Evolutionary conservation across 2,888 invertebrate species (phyloP).

Genomic region (Athalia rosae): DNA sequence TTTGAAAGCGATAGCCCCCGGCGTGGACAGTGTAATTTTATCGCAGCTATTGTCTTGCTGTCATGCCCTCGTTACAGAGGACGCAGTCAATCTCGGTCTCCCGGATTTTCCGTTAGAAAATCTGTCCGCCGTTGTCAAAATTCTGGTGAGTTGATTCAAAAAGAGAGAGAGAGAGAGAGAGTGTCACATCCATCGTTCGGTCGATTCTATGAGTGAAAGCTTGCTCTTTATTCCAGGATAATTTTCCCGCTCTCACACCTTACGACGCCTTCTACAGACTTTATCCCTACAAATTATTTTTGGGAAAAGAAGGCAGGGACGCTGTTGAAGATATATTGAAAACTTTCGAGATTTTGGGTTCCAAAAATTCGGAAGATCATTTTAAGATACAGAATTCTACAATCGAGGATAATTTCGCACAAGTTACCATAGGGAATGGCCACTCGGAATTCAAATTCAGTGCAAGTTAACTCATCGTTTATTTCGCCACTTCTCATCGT

Average conservation of each 20-base stretch:
- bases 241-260: conserved; percentile 80
- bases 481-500: conserved; percentile 1
- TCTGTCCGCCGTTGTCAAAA: conserved; percentile 79
- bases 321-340: conserved; percentile 83
- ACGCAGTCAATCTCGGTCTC: conserved; percentile 82
- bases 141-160: conserved; percentile 76
- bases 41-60: conserved; percentile 78
- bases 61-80: conserved; percentile 86
- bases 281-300: conserved; percentile 89
- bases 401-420: conserved; percentile 71
- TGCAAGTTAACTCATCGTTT: conserved; percentile 52
- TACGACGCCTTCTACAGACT: conserved; percentile 84
- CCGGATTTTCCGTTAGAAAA: conserved; percentile 95
- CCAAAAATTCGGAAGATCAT: conserved; percentile 13
- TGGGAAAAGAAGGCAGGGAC: conserved; percentile 84
- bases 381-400: conserved; percentile 55
- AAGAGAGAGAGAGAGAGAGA: neutral
- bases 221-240: conserved; percentile 77
- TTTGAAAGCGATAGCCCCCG: conserved; percentile 75
- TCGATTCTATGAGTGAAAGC: conserved; percentile 57
- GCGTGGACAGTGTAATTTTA: conserved; percentile 75
- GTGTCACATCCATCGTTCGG: neutral
- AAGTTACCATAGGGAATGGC: conserved; percentile 73
- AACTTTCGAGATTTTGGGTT: conserved; percentile 76
- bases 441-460: conserved; percentile 61